These are phyloP conservation scores for Tipula lateralis DNA, from an alignment of 2,888 invertebrate species.

Conservation along the genomic window DNA sequence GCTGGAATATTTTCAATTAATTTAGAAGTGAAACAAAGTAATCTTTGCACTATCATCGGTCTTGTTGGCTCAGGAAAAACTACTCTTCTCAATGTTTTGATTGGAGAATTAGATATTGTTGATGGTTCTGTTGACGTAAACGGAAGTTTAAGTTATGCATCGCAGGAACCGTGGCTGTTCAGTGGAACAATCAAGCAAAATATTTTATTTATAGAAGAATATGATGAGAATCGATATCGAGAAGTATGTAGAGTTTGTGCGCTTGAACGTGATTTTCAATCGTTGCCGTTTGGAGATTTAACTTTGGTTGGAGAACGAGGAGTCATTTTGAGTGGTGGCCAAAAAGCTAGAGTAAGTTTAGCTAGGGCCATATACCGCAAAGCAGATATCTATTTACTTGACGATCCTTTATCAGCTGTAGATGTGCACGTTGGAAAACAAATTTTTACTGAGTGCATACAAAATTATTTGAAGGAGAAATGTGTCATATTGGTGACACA, in stretches of 20 bases:
- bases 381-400: constrained; percentile 69
- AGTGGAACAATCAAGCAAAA: constrained; percentile 81
- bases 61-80: constrained; percentile 73
- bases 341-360: constrained; percentile 69
- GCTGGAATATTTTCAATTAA: constrained; percentile 32
- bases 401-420: constrained; percentile 74
- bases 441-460: constrained; percentile 68
- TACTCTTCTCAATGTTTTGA: constrained; percentile 64
- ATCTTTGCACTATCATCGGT: constrained; percentile 55
- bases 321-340: constrained; percentile 67
- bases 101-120: constrained; percentile 63
- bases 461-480: constrained; percentile 56
- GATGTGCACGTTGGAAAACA: constrained; percentile 72
- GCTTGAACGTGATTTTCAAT: constrained; percentile 60
- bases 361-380: constrained; percentile 71
- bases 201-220: constrained; percentile 76
- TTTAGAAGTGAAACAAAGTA: constrained; percentile 30
- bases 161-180: constrained; percentile 81
- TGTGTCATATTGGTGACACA: constrained; percentile 68
- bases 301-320: constrained; percentile 63
- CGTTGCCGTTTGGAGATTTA: constrained; percentile 52
- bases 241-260: constrained; percentile 58
- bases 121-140: constrained; percentile 57
- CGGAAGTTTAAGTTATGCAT: constrained; percentile 69
- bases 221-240: constrained; percentile 57